Conservation (phyloP, 2,888 invertebrate species). For the Conchocele bisecta region DNA sequence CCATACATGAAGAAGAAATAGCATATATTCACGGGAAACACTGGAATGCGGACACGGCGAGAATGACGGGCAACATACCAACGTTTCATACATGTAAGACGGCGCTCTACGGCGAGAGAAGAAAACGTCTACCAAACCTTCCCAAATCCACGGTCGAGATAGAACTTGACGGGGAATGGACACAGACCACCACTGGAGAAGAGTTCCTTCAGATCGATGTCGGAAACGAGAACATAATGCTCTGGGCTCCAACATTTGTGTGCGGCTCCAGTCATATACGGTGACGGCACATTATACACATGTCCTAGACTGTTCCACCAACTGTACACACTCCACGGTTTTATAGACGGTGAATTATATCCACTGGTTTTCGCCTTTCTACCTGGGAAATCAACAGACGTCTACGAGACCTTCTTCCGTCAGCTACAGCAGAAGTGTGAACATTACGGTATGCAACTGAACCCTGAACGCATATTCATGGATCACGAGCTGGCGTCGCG, state of each 20-base stretch:
- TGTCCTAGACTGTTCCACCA: slow-evolving; percentile 27
- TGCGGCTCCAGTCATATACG: too few species aligned
- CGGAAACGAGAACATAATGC: neutral
- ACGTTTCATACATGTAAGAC: slow-evolving; percentile 14
- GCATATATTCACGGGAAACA: neutral
- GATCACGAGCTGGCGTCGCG: too few species aligned
- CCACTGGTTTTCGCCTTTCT: too few species aligned
- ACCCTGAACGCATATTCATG: slow-evolving; percentile 15
- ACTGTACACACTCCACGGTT: slow-evolving; percentile 28
- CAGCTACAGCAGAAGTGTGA: too few species aligned
- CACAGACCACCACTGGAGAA: slow-evolving; percentile 15
- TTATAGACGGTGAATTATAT: slow-evolving; percentile 16
- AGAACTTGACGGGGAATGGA: slow-evolving; percentile 17
- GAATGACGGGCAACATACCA: slow-evolving; percentile 8
- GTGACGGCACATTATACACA: slow-evolving; percentile 32
- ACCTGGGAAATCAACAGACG: too few species aligned
- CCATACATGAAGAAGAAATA: slow-evolving; percentile 16
- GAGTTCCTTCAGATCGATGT: slow-evolving; percentile 15
- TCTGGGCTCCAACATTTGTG: slow-evolving; percentile 25
- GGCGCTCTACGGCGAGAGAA: slow-evolving; percentile 13
- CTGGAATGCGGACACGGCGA: slow-evolving; percentile 17
- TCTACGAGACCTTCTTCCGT: too few species aligned
- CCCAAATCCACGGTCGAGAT: slow-evolving; percentile 9
- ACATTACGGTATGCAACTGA: slow-evolving; percentile 5
- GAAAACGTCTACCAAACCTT: neutral